Evolutionary conservation across 1,140 invertebrate genomes (phyloP).

Genomic region (Matsumurasca onukii): DNA sequence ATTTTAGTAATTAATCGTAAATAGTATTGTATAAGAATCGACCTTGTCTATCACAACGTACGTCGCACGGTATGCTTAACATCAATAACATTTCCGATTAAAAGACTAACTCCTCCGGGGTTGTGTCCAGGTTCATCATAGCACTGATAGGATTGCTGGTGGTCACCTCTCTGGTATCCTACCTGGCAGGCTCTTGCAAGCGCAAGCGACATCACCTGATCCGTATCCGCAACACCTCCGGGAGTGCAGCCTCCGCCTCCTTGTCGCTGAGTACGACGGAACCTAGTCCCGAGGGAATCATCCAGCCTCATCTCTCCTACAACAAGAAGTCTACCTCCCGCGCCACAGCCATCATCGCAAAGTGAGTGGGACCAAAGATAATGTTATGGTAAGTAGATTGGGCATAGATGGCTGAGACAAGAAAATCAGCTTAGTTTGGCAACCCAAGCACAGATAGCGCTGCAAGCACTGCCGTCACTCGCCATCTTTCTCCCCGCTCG

Average conservation of each 20-base stretch:
- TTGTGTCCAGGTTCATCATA: slow-evolving; percentile 40
- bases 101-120: too few relatives aligned
- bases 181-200: slow-evolving; percentile 39
- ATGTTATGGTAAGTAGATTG: not conserved
- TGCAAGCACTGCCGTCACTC: too few relatives aligned
- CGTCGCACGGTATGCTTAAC: too few relatives aligned
- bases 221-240: slow-evolving; percentile 38
- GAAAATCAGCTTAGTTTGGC: too few relatives aligned
- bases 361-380: slow-evolving; percentile 10
- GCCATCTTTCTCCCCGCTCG: too few relatives aligned
- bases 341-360: slow-evolving; percentile 24
- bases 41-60: too few relatives aligned
- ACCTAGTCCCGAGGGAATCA: slow-evolving; percentile 40
- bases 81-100: too few relatives aligned
- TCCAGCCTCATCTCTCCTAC: slow-evolving; percentile 39
- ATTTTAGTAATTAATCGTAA: too few relatives aligned
- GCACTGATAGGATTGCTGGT: slow-evolving; percentile 40
- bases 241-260: slow-evolving; percentile 35
- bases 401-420: too few relatives aligned
- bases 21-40: too few relatives aligned
- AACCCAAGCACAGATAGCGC: too few relatives aligned
- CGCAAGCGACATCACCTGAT: slow-evolving; percentile 41
- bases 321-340: slow-evolving; percentile 30
- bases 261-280: slow-evolving; percentile 21
- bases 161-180: slow-evolving; percentile 39